Percentiles rank a stretch among this genome's conserved stretches.
These are phyloP conservation scores for Alosa alosa DNA, from an alignment of 2,113 vertebrate species.

Conservation along the genomic window DNA sequence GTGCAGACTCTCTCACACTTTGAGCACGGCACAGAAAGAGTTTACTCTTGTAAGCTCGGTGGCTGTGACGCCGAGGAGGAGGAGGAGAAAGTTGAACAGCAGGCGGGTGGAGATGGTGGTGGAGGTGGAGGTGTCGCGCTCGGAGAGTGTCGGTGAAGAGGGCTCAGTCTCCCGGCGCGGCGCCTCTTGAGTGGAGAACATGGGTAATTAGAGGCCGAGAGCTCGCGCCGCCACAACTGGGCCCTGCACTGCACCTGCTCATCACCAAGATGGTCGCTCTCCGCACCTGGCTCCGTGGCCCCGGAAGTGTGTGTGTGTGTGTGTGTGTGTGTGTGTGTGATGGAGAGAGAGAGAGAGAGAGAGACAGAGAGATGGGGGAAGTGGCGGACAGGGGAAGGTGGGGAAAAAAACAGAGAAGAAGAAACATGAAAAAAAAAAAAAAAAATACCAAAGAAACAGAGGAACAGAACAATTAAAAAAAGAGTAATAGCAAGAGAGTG, in stretches of 20 bases:
- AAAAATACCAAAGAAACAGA: not conserved
- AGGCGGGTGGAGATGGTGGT: not conserved
- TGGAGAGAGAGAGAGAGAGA: not conserved
- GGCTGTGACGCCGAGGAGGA: not conserved
- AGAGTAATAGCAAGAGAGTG: not conserved
- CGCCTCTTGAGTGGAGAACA: not conserved
- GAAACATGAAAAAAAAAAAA: conserved; percentile 10
- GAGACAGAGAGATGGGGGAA: not conserved
- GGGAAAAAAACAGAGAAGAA: conserved; percentile 10
- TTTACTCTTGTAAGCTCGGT: not conserved
- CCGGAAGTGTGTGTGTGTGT: not conserved
- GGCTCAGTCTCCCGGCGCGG: not conserved
- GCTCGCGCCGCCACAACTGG: not conserved
- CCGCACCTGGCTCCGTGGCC: not conserved
- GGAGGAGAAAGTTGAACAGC: not conserved
- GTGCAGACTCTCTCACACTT: not conserved
- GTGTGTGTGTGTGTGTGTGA: not conserved
- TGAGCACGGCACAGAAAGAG: not conserved
- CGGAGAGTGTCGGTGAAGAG: not conserved
- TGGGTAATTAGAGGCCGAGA: not conserved
- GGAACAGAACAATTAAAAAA: not conserved
- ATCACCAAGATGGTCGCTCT: not conserved
- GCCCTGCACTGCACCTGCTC: not conserved
- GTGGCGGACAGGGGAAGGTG: not conserved
- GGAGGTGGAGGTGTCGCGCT: not conserved